Evolutionary conservation across 2,113 vertebrate species (phyloP), one percentile per base, ranked within the genome.

Genomic region (Cervus canadensis): DNA sequence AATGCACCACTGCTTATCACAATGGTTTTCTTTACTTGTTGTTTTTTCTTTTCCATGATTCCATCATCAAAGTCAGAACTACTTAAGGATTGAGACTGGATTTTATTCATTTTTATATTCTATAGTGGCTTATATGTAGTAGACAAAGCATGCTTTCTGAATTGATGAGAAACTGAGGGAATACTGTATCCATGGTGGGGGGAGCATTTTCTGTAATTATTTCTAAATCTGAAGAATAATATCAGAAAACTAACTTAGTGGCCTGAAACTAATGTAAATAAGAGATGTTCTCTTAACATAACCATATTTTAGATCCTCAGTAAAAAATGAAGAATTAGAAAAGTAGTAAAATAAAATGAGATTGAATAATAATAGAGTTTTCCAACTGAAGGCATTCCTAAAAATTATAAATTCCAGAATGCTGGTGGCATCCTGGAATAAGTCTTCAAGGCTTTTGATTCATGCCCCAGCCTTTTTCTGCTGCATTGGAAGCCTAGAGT

Each of bases 331-430:
- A 67, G 16, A 88, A n/a, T 91, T 56, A 48, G n/a, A 78, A 83
- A 78, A 83, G 9, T 87, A 83, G 36, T 25, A 25, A 97, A 57
- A 90, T 25, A n/a, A 96, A 57, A 88, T 90, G 5, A 82, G 48
- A 60, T 79, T 94, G 60, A 57, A 91, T 94, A 85, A 74, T 96
- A 90, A 95, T 45, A 64, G 76, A 97, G 82, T 90, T 95, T 89
- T 62, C 92, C 33, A 87, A 21, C 10, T 81, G 50, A 96, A 94
- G 48, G 6, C 3, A 67, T 78, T 89, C 36, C 54, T 92, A 40
- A 36, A 94, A 95, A 62, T 88, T 28, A 33, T 85, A 81, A 84
- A 48, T 92, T 96, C 81, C 88, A 94, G 43, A 76, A 33, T 88
- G 45, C 52, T 33, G 43, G 36, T 57, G 54, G 60, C 83, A 96